Evolutionary conservation across 2,113 vertebrate species (phyloP), one percentile per base, ranked within the genome.

Genomic region (Cochlearius cochlearius): DNA sequence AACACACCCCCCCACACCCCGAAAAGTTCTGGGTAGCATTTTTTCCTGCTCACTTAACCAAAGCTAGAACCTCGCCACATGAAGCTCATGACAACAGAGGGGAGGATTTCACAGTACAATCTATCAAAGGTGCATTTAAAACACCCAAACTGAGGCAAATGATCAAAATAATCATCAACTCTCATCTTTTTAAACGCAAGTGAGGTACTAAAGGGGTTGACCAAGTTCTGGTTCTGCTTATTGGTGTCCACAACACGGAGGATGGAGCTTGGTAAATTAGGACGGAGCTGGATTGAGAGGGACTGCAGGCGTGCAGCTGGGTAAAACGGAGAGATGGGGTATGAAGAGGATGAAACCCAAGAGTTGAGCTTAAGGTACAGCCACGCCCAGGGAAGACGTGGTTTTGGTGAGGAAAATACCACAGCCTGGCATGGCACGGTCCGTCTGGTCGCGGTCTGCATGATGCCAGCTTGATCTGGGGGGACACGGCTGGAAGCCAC

Each of bases 361-460:
- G 38, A 32, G 10, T 0, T 2, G 45, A 39, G 41, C 2, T 25
- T 41, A 11, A 38, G 38, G 29, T 16, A 56, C 9, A 43, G 18
- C 16, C 3, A 2, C 8, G 27, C 16, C 34, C 8, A 11, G 12
- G 5, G 12, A 7, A 76, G 18, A 19, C 0, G 1, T 12, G 29
- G 18, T 11, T 71, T 88, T 34, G 49, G 55, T 32, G 45, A 47
- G 47, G 47, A 16, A 67, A 18, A 14, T 3, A 10, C 2, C 39
- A 10, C 34, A 64, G 72, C 10, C 58, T 10, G 67, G 71, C 38
- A 5, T 4, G 3, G 27, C 30, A 7, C 0, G 3, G 32, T 30
- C 21, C 83, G 29, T 64, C 68, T 3, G 3, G 6, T 14, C 1
- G 0, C 0, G 29, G 59, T 8, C 58, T 50, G 8, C 32, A 34